Conservation (phyloP, 2,113 vertebrate genomes). For the Synodontis membranacea region DNA sequence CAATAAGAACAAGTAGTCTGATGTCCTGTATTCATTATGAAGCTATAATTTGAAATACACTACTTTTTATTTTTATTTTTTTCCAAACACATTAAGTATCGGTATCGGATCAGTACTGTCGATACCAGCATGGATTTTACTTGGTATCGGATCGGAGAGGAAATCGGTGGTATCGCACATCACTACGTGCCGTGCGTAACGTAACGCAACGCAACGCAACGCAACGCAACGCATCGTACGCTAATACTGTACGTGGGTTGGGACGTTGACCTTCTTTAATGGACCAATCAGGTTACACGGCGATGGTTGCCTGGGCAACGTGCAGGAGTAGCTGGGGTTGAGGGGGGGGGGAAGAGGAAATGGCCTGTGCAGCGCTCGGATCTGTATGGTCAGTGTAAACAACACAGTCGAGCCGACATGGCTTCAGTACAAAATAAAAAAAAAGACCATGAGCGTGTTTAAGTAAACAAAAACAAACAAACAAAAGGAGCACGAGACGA, state of each 20-base stretch:
- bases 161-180: too few species aligned
- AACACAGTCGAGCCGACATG: conserved; percentile 69
- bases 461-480: conserved; percentile 40
- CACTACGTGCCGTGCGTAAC: background rate
- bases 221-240: background rate
- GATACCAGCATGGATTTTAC: too few species aligned
- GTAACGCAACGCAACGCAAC: too few species aligned
- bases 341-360: conserved; percentile 58
- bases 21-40: too few species aligned
- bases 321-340: conserved; percentile 36
- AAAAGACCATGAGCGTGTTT: conserved; percentile 34
- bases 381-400: conserved; percentile 56
- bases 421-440: conserved; percentile 58
- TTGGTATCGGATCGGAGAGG: too few species aligned
- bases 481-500: conserved; percentile 50
- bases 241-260: background rate
- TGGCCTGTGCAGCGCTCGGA: conserved; percentile 34
- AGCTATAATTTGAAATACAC: too few species aligned
- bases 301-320: conserved; percentile 47
- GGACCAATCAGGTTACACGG: conserved; percentile 19
- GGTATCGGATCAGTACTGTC: too few species aligned
- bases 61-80: too few species aligned
- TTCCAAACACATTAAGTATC: too few species aligned
- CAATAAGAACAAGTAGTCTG: too few species aligned
- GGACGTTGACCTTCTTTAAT: background rate